Evolutionary conservation across 2,888 invertebrate species (phyloP).

Genomic region (Lepidocyrtinus sp.): DNA sequence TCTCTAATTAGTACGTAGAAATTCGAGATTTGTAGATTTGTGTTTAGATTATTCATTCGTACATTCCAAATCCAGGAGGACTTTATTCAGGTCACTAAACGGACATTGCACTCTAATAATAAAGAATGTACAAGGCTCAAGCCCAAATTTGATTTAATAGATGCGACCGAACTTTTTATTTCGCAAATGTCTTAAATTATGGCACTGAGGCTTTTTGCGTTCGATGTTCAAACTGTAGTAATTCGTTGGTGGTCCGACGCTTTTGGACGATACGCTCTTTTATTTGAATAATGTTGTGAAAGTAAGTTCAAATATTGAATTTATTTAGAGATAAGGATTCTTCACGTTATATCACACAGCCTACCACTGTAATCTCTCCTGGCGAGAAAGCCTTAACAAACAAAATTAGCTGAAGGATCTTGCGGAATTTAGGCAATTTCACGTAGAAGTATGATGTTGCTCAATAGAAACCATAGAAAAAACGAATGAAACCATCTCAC

Average conservation of each 20-base stretch:
- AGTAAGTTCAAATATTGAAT: neutral
- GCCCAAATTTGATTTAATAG: neutral
- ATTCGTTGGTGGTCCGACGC: conserved; percentile 9
- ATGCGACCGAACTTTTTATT: neutral
- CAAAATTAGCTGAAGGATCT: too few relatives aligned
- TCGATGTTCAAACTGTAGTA: neutral
- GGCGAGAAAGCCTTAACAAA: too few relatives aligned
- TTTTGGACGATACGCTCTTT: neutral
- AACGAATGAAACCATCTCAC: too few relatives aligned
- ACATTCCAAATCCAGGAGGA: neutral
- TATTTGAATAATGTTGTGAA: conserved; percentile 12
- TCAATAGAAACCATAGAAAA: too few relatives aligned
- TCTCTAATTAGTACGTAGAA: conserved; percentile 11
- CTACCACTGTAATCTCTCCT: too few relatives aligned
- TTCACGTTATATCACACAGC: too few relatives aligned
- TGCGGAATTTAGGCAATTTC: too few relatives aligned
- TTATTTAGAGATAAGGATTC: too few relatives aligned
- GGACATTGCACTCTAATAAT: conserved; percentile 8
- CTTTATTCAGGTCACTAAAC: neutral
- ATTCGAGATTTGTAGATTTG: conserved; percentile 1
- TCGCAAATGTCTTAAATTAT: neutral
- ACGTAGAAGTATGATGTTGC: too few relatives aligned
- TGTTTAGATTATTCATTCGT: neutral
- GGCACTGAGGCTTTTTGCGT: neutral
- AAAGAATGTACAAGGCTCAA: neutral